These are phyloP conservation scores for Arenicola marina DNA, from an alignment of 2,888 invertebrate genomes.

Conservation along the genomic window DNA sequence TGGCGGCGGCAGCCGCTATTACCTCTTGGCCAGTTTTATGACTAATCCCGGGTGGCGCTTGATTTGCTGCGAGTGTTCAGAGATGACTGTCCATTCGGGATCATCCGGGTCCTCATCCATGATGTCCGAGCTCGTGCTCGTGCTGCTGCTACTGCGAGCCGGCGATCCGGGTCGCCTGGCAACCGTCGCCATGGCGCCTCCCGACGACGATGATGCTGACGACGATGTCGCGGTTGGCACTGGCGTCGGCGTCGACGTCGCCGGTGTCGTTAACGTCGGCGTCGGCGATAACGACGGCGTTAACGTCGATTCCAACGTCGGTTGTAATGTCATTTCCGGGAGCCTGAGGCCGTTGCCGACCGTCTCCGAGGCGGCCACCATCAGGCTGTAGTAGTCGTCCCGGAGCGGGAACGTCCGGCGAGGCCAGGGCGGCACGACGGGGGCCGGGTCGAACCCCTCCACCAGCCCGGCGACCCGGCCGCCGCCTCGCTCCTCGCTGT, in stretches of 20 bases:
- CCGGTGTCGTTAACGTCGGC: not conserved
- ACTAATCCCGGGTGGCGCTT: constrained; percentile 17
- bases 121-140: constrained; percentile 2
- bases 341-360: too few species aligned
- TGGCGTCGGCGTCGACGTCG: not conserved
- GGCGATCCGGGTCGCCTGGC: constrained; percentile 4
- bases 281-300: constrained; percentile 1
- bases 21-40: constrained; percentile 30
- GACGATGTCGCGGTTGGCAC: not conserved
- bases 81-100: constrained; percentile 52
- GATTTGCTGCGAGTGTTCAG: not conserved
- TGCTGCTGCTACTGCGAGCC: not conserved
- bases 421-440: constrained; percentile 31
- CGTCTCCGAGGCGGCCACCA: too few species aligned
- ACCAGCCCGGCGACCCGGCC: not conserved
- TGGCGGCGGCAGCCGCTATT: too few species aligned
- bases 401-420: constrained; percentile 27
- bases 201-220: not conserved
- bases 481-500: constrained; percentile 3
- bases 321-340: not conserved
- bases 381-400: not conserved
- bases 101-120: constrained; percentile 50
- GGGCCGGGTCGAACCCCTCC: not conserved
- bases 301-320: too few species aligned
- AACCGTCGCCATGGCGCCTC: not conserved